phyloP scores from a whole-genome alignment of 2,797 vertebrate genomes.

The Coluber constrictor region DNA sequence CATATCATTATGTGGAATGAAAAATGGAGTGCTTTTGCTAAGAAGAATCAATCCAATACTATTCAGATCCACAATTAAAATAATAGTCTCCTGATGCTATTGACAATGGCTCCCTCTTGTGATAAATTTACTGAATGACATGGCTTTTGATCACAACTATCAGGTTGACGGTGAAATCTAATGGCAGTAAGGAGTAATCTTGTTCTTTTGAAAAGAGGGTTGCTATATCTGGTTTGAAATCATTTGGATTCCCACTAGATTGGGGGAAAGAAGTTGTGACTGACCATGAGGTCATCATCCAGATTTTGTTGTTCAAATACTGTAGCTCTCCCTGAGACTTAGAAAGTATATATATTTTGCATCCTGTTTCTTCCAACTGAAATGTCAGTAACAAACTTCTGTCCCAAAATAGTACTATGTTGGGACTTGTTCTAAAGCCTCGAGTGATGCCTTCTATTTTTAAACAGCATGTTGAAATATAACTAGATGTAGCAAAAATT shows the following conservation, averaged over 20 bases:
- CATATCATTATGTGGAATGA: not conserved
- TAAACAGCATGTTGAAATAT: not conserved
- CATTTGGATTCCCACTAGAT: not conserved
- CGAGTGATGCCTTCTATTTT: not conserved
- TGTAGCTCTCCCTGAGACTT: not conserved
- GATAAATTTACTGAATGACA: not conserved
- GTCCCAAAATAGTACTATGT: not conserved
- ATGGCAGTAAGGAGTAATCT: not conserved
- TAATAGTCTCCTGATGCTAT: not conserved
- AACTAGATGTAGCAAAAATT: constrained; percentile 10
- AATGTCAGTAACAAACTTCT: not conserved
- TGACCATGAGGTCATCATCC: not conserved
- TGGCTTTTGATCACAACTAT: not conserved
- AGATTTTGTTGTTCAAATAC: not conserved
- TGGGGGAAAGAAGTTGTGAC: not conserved
- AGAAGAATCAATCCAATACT: not conserved
- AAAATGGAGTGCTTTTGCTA: not conserved
- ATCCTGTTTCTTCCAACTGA: not conserved
- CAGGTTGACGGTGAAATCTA: not conserved
- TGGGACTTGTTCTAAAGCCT: not conserved
- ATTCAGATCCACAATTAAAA: not conserved
- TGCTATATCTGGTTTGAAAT: not conserved
- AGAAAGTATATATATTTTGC: not conserved
- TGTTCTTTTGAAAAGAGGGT: not conserved
- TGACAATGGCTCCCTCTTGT: constrained; percentile 58